Conservation (phyloP, 1,140 invertebrate genomes). For the Homalodisca vitripennis region DNA sequence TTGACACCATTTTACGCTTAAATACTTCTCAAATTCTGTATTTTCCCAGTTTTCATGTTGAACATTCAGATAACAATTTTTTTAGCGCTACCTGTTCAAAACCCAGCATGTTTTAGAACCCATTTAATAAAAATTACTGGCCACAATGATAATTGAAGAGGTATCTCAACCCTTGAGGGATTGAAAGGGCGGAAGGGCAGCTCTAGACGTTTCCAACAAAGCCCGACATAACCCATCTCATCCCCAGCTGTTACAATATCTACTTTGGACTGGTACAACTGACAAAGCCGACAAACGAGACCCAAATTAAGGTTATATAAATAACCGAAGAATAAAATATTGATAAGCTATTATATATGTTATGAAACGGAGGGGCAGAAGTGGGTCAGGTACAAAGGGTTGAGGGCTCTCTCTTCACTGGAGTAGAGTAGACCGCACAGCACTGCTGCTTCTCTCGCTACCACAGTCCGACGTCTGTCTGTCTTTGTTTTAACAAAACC, state of each 20-base stretch:
- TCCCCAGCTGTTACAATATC: neutral
- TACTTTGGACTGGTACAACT: neutral
- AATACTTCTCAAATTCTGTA: too few species aligned
- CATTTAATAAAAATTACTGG: too few species aligned
- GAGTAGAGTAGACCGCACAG: neutral
- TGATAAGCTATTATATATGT: constrained; percentile 3
- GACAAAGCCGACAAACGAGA: neutral
- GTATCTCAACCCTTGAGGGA: too few species aligned
- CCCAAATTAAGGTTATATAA: constrained; percentile 12
- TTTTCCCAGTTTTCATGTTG: too few species aligned
- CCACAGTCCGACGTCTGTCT: neutral
- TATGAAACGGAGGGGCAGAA: neutral
- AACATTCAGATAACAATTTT: too few species aligned
- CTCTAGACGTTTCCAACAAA: too few species aligned
- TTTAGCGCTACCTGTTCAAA: too few species aligned
- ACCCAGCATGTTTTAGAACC: too few species aligned
- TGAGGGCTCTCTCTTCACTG: neutral
- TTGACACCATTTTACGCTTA: too few species aligned
- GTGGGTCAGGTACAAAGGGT: neutral
- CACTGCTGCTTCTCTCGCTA: neutral
- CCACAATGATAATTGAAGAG: too few species aligned
- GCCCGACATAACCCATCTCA: too few species aligned
- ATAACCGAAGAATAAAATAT: constrained; percentile 14
- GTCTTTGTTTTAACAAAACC: constrained; percentile 3
- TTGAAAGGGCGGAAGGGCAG: too few species aligned